phyloP scores from a whole-genome alignment of 2,113 vertebrate genomes.

The Panurus biarmicus region DNA sequence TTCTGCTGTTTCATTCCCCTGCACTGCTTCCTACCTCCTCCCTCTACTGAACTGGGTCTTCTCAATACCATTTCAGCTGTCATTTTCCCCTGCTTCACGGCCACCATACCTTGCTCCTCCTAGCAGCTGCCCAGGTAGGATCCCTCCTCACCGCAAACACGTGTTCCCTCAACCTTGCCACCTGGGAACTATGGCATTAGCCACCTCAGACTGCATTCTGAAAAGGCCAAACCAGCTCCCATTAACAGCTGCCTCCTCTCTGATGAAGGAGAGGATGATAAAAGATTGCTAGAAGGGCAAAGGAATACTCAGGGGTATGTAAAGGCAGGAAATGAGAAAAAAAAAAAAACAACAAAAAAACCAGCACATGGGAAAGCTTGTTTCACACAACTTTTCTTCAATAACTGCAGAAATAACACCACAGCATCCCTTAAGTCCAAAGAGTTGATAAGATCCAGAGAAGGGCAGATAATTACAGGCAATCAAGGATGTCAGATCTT shows the following conservation, averaged over 20 bases:
- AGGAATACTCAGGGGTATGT: not conserved
- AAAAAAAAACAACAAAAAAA: not conserved
- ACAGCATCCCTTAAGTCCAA: not conserved
- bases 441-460: not conserved
- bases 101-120: fast-evolving
- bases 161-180: not conserved
- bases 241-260: not conserved
- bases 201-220: not conserved
- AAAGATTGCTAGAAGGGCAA: not conserved
- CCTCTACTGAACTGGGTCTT: not conserved
- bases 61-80: not conserved
- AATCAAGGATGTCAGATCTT: not conserved
- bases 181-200: not conserved
- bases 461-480: not conserved
- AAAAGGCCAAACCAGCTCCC: not conserved
- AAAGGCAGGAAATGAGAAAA: not conserved
- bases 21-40: not conserved
- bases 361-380: not conserved
- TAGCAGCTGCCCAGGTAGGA: not conserved
- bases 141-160: not conserved
- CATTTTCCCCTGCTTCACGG: not conserved
- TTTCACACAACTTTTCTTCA: not conserved
- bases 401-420: not conserved
- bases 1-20: not conserved
- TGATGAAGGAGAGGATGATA: not conserved